A percentile compares a stretch with the other conserved stretches of the same genome.
phyloP scores from a whole-genome alignment of 2,797 vertebrate genomes.

The Agapornis canus region DNA sequence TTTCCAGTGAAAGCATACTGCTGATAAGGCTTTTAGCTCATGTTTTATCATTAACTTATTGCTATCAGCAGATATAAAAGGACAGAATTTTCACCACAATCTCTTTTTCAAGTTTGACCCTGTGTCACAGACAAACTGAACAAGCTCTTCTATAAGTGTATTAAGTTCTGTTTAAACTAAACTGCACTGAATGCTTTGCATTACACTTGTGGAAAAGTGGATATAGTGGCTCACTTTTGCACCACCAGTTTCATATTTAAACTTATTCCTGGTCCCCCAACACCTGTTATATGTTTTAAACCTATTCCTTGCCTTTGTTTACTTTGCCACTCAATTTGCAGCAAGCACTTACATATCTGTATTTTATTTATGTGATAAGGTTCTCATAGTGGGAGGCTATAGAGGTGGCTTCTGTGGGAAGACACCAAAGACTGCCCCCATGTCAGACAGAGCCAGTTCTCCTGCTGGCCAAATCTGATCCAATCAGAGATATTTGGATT shows the following conservation, averaged over 20 bases:
- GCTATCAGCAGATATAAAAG: not conserved
- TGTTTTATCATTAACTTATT: not conserved
- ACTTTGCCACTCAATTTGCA: not conserved
- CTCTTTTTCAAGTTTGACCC: not conserved
- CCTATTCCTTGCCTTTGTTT: not conserved
- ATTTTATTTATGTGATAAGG: accelerated
- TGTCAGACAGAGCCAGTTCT: not conserved
- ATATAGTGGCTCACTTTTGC: not conserved
- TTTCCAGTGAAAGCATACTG: not conserved
- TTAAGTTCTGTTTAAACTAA: not conserved
- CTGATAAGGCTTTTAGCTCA: not conserved
- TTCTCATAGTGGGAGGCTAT: not conserved
- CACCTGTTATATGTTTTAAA: not conserved
- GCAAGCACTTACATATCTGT: not conserved
- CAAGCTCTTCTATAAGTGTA: not conserved
- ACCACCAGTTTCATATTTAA: not conserved
- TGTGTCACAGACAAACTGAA: not conserved
- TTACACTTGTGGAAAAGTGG: not conserved
- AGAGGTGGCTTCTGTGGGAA: not conserved
- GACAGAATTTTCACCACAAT: not conserved
- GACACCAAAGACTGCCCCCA: not conserved
- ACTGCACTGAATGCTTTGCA: not conserved
- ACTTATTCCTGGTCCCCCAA: not conserved
- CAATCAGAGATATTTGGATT: accelerated
- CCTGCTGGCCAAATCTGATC: accelerated